Percentiles rank a stretch among this genome's conserved stretches.
Evolutionary conservation across 2,888 invertebrate genomes (phyloP).

Genomic region (Candidula unifasciata): DNA sequence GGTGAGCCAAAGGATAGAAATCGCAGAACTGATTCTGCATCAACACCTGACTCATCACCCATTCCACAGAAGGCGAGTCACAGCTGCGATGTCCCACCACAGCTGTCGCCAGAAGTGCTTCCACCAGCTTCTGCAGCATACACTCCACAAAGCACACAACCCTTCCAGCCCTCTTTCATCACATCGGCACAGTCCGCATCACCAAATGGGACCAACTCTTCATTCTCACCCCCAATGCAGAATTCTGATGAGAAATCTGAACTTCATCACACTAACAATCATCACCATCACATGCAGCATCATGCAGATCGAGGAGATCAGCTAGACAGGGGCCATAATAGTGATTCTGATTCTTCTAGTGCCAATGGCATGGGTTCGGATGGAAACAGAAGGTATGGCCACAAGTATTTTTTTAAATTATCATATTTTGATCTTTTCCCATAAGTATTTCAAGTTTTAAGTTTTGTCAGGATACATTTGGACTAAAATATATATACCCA

Average conservation of each 20-base stretch:
- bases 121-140: constrained; percentile 41
- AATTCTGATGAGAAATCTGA: neutral
- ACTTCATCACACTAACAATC: constrained; percentile 37
- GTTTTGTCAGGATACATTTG: no score
- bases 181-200: constrained; percentile 5
- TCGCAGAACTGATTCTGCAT: constrained; percentile 43
- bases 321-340: constrained; percentile 36
- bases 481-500: no score
- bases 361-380: constrained; percentile 2
- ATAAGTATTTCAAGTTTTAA: no score
- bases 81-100: constrained; percentile 40
- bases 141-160: neutral
- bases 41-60: constrained; percentile 19
- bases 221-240: neutral
- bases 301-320: neutral
- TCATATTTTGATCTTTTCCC: no score
- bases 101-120: constrained; percentile 23
- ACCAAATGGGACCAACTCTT: neutral
- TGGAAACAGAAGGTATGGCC: constrained; percentile 37
- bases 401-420: no score
- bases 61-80: neutral
- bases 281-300: constrained; percentile 28
- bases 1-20: constrained; percentile 52
- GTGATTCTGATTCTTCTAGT: constrained; percentile 45
- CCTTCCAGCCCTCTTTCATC: constrained; percentile 1